These are phyloP conservation scores for Catagonus wagneri DNA, from an alignment of 2,113 vertebrate genomes.

Conservation along the genomic window DNA sequence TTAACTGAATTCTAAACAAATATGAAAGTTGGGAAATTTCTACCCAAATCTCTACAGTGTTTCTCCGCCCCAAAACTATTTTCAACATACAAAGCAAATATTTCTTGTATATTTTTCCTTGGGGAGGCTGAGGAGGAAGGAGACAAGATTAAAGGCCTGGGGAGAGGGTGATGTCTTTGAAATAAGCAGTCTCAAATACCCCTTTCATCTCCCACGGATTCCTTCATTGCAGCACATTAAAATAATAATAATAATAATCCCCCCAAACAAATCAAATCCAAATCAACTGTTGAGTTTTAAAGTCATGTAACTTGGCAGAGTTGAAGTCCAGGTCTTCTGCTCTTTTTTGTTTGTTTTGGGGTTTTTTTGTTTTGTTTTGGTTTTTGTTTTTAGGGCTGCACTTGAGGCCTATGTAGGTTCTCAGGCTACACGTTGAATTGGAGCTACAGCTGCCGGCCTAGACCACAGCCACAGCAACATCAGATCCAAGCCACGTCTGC, in stretches of 20 bases:
- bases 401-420: no score
- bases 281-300: conserved; percentile 26
- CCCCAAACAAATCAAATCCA: conserved; percentile 9
- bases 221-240: conserved; percentile 10
- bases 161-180: conserved; percentile 59
- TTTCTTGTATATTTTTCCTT: conserved; percentile 60
- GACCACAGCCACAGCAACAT: no score
- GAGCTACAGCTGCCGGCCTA: no score
- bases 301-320: not conserved
- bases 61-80: conserved; percentile 58
- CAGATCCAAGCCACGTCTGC: no score
- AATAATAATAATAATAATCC: no score
- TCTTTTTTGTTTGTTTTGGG: no score
- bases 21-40: conserved; percentile 46
- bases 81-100: conserved; percentile 64
- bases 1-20: conserved; percentile 67
- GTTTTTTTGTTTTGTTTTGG: no score
- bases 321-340: not conserved
- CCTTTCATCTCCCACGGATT: conserved; percentile 69
- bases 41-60: conserved; percentile 9
- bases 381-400: no score
- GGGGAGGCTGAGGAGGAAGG: conserved; percentile 29
- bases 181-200: conserved; percentile 55
- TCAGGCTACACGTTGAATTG: no score
- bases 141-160: conserved; percentile 62